Percentiles rank a stretch among this genome's conserved stretches.
Conservation (phyloP, 2,113 vertebrate genomes). For the Baryphthengus martii region DNA sequence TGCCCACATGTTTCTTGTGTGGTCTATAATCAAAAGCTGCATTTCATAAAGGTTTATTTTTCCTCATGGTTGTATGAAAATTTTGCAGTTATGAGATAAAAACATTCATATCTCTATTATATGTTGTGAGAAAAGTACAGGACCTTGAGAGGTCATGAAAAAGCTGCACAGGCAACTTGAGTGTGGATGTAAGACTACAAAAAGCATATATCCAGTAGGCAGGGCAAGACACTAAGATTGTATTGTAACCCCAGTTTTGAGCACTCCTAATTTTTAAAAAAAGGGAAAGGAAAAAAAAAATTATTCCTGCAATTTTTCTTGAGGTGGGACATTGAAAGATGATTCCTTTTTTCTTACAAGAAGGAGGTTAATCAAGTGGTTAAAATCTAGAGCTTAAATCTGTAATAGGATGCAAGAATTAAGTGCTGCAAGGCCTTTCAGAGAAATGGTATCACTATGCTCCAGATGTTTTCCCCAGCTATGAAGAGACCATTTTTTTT, state of each 20-base stretch:
- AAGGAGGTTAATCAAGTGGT: neutral
- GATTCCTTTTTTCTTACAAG: neutral
- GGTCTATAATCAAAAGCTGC: conserved; percentile 24
- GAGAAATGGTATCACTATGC: neutral
- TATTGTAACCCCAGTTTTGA: neutral
- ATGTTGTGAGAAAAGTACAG: neutral
- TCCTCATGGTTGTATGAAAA: neutral
- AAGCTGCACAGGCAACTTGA: neutral
- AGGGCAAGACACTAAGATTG: neutral
- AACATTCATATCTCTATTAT: neutral
- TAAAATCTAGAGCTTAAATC: neutral
- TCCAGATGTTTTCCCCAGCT: neutral
- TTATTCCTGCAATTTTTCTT: neutral
- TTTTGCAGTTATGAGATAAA: neutral
- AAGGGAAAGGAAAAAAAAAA: neutral
- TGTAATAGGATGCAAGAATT: neutral
- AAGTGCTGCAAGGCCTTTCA: neutral
- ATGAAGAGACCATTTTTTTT: neutral
- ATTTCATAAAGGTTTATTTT: neutral
- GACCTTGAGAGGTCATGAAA: neutral
- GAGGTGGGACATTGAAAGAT: neutral
- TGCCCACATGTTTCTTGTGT: conserved; percentile 22
- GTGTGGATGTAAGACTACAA: neutral
- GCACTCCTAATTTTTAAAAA: neutral
- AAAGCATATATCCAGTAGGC: neutral